Evolutionary conservation across 2,113 vertebrate genomes (phyloP).

Genomic region (Dicerorhinus sumatrensis): DNA sequence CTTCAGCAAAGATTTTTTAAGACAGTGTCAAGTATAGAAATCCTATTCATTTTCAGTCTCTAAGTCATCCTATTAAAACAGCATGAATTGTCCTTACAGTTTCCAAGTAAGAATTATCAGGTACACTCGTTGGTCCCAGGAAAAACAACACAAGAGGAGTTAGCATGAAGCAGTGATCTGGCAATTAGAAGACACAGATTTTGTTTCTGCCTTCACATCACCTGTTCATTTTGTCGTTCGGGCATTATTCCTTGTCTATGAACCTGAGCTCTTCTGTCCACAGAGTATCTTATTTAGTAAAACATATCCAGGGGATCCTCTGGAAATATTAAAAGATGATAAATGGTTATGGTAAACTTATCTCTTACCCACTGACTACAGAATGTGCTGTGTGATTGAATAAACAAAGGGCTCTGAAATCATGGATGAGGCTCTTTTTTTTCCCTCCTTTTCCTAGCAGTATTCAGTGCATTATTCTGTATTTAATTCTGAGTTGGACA

Average conservation of each 20-base stretch:
- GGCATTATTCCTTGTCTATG: background rate
- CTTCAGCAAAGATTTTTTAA: too few species aligned
- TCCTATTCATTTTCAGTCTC: constrained; percentile 4
- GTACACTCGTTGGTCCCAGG: background rate
- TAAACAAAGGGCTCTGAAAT: background rate
- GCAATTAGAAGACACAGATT: background rate
- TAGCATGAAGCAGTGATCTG: background rate
- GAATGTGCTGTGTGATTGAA: background rate
- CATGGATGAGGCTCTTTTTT: background rate
- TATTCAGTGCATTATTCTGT: background rate
- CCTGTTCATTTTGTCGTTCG: background rate
- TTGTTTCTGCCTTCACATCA: background rate
- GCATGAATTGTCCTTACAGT: background rate
- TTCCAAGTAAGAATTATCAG: background rate
- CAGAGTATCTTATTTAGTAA: background rate
- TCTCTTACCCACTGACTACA: background rate
- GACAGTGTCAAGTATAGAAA: background rate
- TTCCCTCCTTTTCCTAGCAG: too few species aligned
- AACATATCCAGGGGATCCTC: background rate
- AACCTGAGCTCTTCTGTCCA: background rate
- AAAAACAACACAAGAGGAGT: background rate
- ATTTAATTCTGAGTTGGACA: background rate
- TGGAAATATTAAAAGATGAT: constrained; percentile 6
- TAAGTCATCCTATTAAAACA: background rate
- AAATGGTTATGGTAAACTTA: background rate